Conservation (phyloP, 2,888 invertebrate species). For the Heliconius cydno region DNA sequence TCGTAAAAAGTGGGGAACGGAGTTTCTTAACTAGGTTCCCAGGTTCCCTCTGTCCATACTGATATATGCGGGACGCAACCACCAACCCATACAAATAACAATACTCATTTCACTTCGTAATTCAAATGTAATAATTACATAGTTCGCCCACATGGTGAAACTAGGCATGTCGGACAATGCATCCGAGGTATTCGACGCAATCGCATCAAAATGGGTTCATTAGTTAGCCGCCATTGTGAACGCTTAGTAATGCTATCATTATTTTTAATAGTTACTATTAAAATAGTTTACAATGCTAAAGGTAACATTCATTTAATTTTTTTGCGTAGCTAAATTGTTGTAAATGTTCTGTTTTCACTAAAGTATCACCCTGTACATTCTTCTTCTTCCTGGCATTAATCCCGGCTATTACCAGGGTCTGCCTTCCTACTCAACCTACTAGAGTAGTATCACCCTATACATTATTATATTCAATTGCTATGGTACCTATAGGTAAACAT, state of each 20-base stretch:
- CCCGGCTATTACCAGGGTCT: too few relatives aligned
- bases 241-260: constrained; percentile 37
- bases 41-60: too few relatives aligned
- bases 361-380: too few relatives aligned
- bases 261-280: constrained; percentile 37
- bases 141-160: constrained; percentile 35
- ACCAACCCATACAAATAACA: background rate
- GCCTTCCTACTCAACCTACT: too few relatives aligned
- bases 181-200: constrained; percentile 35
- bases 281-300: constrained; percentile 15
- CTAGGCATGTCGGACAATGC: constrained; percentile 34
- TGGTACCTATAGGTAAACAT: too few relatives aligned
- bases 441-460: too few relatives aligned
- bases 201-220: constrained; percentile 43
- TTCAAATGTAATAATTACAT: constrained; percentile 27
- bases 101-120: background rate
- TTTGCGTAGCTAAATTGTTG: background rate
- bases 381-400: too few relatives aligned
- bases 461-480: too few relatives aligned
- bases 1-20: too few relatives aligned
- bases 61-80: too few relatives aligned
- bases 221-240: constrained; percentile 42
- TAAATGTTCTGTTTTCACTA: background rate
- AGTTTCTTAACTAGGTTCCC: too few relatives aligned
- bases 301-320: background rate